Percentiles rank a stretch among this genome's conserved stretches.
These are phyloP conservation scores for Euglossa dilemma DNA, from an alignment of 1,140 invertebrate genomes.

Conservation along the genomic window DNA sequence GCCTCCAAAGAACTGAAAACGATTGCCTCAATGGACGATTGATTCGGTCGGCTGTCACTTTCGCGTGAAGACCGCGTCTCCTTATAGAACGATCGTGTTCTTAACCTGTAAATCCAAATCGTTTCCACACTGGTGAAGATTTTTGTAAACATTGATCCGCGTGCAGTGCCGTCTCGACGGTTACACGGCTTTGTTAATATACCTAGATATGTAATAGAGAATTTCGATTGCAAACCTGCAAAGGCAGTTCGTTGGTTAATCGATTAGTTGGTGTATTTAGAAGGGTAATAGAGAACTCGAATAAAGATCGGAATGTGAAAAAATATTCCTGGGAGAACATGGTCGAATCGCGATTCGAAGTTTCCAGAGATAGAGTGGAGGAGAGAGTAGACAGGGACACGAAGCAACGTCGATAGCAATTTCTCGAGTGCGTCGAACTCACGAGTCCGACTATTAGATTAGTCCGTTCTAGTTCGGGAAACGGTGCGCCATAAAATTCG, in stretches of 20 bases:
- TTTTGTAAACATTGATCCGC: too few species aligned
- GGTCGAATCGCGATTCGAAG: neutral
- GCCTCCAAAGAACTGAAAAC: neutral
- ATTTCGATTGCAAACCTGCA: too few species aligned
- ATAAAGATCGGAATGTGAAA: too few species aligned
- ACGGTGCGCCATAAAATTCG: neutral
- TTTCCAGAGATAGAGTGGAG: neutral
- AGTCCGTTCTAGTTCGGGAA: neutral
- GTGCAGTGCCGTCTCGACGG: too few species aligned
- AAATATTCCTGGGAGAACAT: neutral
- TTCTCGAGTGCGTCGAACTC: neutral
- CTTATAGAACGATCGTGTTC: neutral
- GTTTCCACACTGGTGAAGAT: too few species aligned
- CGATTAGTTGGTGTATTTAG: too few species aligned
- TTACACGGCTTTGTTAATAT: too few species aligned
- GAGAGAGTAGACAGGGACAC: too few species aligned
- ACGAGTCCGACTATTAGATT: neutral
- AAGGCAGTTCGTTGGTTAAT: too few species aligned
- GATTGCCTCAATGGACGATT: neutral
- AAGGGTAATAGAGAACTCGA: too few species aligned
- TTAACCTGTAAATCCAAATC: neutral
- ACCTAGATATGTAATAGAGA: too few species aligned
- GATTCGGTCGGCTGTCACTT: neutral
- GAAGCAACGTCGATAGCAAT: neutral
- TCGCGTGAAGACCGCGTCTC: neutral